phyloP scores from a whole-genome alignment of 2,797 vertebrate species.

The Macrochelys suwanniensis region DNA sequence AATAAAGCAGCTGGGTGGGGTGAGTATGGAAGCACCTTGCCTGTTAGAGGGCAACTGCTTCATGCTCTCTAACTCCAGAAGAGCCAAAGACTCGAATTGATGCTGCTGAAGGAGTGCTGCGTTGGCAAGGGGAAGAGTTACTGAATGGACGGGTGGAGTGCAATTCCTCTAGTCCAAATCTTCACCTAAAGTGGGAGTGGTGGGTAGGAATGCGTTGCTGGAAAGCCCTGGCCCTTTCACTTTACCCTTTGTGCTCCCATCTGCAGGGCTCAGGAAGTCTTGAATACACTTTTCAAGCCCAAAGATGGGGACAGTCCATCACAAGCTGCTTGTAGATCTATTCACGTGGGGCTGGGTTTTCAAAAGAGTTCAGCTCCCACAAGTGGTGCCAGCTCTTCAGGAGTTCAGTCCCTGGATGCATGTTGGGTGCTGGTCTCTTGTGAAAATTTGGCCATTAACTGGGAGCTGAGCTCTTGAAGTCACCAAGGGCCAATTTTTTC shows the following conservation, averaged over 20 bases:
- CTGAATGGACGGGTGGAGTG: not conserved
- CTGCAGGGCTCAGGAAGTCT: not conserved
- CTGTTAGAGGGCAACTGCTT: accelerated
- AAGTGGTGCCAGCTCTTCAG: not conserved
- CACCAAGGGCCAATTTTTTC: not conserved
- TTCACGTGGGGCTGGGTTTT: not conserved
- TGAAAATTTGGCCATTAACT: not conserved
- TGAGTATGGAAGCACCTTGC: slow-evolving; percentile 65
- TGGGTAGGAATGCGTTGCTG: not conserved
- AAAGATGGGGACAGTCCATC: not conserved
- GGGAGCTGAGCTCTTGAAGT: not conserved
- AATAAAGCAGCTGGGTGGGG: slow-evolving; percentile 87
- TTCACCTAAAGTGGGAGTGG: not conserved
- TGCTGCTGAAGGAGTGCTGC: not conserved
- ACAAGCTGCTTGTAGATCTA: not conserved
- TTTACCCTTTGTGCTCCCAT: not conserved
- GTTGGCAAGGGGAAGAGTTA: too few species aligned
- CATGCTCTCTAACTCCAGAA: too few species aligned
- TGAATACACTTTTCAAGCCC: not conserved
- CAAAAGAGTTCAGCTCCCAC: not conserved
- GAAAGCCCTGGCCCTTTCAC: not conserved
- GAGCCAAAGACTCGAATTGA: not conserved
- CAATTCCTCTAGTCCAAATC: not conserved
- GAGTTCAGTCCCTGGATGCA: not conserved
- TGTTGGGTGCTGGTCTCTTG: not conserved